Conservation (phyloP, 2,797 vertebrate species). For the Pangasius sanitwongsei region DNA sequence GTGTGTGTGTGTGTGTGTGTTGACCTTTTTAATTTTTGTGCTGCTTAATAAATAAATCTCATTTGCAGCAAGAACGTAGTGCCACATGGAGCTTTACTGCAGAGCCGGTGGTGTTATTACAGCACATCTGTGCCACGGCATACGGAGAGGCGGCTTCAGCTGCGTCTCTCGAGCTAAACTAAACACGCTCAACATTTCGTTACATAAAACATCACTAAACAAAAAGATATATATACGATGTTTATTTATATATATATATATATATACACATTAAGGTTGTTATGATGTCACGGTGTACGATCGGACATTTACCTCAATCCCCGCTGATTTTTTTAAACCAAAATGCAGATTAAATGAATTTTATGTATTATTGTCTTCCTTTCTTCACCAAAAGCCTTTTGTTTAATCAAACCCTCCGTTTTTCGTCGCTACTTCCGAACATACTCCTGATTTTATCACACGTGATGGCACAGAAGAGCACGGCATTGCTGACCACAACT, state of each 20-base stretch:
- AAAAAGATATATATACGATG: background rate
- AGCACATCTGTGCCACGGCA: constrained; percentile 6
- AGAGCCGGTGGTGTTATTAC: background rate
- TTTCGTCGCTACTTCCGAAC: too few relatives aligned
- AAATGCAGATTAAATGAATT: too few relatives aligned
- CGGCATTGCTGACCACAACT: too few relatives aligned
- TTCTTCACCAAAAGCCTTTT: too few relatives aligned
- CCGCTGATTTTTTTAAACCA: background rate
- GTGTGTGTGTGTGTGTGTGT: background rate
- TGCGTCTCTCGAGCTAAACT: background rate
- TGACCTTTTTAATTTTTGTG: background rate
- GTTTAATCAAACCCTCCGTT: too few relatives aligned
- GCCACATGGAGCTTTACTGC: background rate
- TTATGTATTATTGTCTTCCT: too few relatives aligned
- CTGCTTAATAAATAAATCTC: background rate
- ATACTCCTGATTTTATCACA: too few relatives aligned
- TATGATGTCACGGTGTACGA: background rate
- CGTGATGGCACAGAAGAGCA: too few relatives aligned
- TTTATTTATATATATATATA: background rate
- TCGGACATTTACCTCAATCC: background rate
- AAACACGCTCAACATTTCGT: background rate
- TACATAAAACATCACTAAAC: background rate
- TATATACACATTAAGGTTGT: background rate
- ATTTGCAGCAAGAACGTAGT: background rate
- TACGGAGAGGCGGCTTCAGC: background rate